phyloP scores from a whole-genome alignment of 2,797 vertebrate genomes.

The Dallia pectoralis region DNA sequence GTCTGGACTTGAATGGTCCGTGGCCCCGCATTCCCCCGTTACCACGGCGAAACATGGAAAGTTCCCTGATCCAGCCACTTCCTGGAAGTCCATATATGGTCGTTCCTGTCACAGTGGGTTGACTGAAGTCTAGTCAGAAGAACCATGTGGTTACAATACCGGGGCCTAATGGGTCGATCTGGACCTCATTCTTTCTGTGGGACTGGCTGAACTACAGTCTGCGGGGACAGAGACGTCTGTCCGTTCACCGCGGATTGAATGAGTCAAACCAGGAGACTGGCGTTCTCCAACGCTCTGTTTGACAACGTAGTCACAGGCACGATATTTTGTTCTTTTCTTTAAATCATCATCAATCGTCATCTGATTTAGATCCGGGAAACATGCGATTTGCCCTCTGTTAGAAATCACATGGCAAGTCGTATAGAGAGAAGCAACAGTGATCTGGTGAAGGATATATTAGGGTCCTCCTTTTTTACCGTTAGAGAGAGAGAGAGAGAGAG shows the following conservation, averaged over 20 bases:
- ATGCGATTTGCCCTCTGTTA: not conserved
- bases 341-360: not conserved
- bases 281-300: not conserved
- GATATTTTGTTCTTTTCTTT: not conserved
- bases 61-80: conserved; percentile 21
- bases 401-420: not conserved
- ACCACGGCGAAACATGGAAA: conserved; percentile 65
- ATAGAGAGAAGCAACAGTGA: not conserved
- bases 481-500: no score
- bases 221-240: not conserved
- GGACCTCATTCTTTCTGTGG: not conserved
- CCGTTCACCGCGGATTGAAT: not conserved
- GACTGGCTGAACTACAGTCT: not conserved
- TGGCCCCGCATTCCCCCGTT: conserved; percentile 50
- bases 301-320: not conserved
- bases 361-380: not conserved
- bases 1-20: conserved; percentile 48
- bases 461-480: not conserved
- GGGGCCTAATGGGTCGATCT: conserved; percentile 28
- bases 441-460: not conserved
- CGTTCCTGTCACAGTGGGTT: conserved; percentile 50
- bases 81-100: conserved; percentile 54
- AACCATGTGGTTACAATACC: conserved; percentile 55
- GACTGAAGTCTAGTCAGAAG: conserved; percentile 52
- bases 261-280: not conserved